phyloP scores from a whole-genome alignment of 2,113 vertebrate species.

The Brevimyrus niger region DNA sequence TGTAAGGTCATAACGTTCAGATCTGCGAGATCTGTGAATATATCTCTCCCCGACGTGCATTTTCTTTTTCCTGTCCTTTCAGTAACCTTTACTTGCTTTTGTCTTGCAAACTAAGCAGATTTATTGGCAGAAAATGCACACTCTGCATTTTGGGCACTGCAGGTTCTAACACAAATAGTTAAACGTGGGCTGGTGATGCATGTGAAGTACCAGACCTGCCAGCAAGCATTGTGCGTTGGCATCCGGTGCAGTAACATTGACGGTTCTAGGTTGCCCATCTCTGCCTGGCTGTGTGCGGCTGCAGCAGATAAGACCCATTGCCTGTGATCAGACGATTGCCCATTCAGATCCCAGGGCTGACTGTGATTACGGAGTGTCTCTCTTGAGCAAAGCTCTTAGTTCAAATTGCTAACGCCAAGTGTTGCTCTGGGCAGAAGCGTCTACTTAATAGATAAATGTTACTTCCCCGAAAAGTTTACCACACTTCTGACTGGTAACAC shows the following conservation, averaged over 20 bases:
- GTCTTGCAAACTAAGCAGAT: not conserved
- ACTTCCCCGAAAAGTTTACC: not conserved
- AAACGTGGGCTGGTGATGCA: not conserved
- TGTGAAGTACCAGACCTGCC: not conserved
- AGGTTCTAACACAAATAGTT: not conserved
- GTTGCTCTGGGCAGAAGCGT: not conserved
- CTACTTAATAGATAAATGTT: not conserved
- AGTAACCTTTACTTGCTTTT: not conserved
- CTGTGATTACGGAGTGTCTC: not conserved
- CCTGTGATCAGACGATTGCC: not conserved
- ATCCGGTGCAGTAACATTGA: not conserved
- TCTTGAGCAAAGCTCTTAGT: not conserved
- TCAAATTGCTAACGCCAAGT: not conserved
- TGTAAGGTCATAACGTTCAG: not conserved
- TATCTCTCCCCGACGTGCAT: not conserved
- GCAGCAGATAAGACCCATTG: not conserved
- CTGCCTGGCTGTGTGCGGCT: not conserved
- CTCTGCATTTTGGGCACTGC: not conserved
- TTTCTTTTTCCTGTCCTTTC: not conserved
- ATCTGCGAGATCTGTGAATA: not conserved
- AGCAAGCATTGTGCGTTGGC: not conserved
- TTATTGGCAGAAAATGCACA: not conserved
- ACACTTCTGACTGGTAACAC: not conserved
- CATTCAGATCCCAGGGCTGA: not conserved
- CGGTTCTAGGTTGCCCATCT: not conserved